Percentiles rank a stretch among this genome's conserved stretches.
Evolutionary conservation across 1,140 invertebrate genomes (phyloP).

Genomic region (Leptinotarsa undecemlineata): DNA sequence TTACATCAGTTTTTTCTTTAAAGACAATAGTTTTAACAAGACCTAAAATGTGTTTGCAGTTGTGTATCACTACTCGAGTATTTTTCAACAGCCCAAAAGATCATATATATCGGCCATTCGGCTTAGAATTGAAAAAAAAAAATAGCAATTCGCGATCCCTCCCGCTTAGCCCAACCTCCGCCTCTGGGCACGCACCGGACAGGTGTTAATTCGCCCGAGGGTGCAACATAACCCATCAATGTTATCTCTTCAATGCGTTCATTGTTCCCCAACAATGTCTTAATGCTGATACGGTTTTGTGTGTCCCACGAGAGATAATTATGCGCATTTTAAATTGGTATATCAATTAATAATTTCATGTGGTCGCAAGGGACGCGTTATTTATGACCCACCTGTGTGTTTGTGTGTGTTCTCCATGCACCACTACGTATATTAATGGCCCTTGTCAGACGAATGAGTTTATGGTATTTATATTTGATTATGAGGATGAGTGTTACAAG

Average conservation of each 20-base stretch:
- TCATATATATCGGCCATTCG: too few species aligned
- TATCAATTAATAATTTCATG: conserved; percentile 9
- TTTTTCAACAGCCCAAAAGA: too few species aligned
- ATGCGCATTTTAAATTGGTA: conserved; percentile 6
- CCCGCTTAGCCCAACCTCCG: not conserved
- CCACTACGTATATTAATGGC: conserved; percentile 2
- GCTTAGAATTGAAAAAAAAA: too few species aligned
- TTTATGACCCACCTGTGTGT: conserved; percentile 6
- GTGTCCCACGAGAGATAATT: conserved; percentile 7
- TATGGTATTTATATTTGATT: not conserved
- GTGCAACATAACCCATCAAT: not conserved
- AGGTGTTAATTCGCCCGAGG: not conserved
- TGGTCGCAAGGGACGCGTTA: conserved; percentile 1
- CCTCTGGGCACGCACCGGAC: not conserved
- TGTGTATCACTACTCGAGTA: too few species aligned
- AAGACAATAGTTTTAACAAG: too few species aligned
- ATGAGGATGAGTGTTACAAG: not conserved
- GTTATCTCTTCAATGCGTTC: not conserved
- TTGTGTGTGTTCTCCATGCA: conserved; percentile 4
- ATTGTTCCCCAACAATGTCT: conserved; percentile 2
- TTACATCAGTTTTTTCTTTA: too few species aligned
- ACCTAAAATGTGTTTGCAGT: too few species aligned
- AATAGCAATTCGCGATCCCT: too few species aligned
- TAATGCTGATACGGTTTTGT: not conserved
- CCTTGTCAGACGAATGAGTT: not conserved